Evolutionary conservation across 2,797 vertebrate genomes (phyloP).

Genomic region (Anguilla pacifica): DNA sequence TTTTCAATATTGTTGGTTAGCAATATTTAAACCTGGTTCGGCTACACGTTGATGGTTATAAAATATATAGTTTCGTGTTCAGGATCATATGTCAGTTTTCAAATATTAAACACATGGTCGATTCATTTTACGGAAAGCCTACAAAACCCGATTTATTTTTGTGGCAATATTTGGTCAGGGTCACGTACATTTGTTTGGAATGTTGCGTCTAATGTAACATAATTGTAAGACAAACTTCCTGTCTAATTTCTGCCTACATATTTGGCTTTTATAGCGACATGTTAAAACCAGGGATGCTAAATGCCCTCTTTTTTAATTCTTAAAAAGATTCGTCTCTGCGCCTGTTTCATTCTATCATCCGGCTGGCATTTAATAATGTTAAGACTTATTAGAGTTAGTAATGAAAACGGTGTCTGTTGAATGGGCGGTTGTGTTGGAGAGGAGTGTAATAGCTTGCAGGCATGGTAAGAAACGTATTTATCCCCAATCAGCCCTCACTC

Average conservation of each 20-base stretch:
- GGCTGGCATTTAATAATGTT: slow-evolving; percentile 95
- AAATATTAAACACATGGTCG: background rate
- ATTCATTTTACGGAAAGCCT: background rate
- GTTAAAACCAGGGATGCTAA: slow-evolving; percentile 69
- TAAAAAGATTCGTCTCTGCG: slow-evolving; percentile 82
- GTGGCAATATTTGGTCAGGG: slow-evolving; percentile 15
- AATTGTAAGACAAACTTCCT: slow-evolving; percentile 38
- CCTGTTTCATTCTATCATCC: slow-evolving; percentile 83
- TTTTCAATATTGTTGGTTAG: slow-evolving; percentile 29
- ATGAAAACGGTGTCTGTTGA: slow-evolving; percentile 88
- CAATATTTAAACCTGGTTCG: background rate
- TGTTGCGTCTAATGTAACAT: slow-evolving; percentile 7
- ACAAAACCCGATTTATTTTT: background rate
- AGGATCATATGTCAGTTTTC: background rate
- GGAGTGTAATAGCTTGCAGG: slow-evolving; percentile 93
- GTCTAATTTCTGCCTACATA: slow-evolving; percentile 63
- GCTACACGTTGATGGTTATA: background rate
- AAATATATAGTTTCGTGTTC: background rate
- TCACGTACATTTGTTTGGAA: slow-evolving; percentile 20
- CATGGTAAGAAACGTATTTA: slow-evolving; percentile 95
- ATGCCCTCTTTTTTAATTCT: slow-evolving; percentile 74
- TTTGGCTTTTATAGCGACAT: slow-evolving; percentile 66
- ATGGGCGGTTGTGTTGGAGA: slow-evolving; percentile 90
- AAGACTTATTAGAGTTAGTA: slow-evolving; percentile 97
- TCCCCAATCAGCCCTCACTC: slow-evolving; percentile 96